Evolutionary conservation across 2,113 vertebrate species (phyloP).

Genomic region (Solea solea): DNA sequence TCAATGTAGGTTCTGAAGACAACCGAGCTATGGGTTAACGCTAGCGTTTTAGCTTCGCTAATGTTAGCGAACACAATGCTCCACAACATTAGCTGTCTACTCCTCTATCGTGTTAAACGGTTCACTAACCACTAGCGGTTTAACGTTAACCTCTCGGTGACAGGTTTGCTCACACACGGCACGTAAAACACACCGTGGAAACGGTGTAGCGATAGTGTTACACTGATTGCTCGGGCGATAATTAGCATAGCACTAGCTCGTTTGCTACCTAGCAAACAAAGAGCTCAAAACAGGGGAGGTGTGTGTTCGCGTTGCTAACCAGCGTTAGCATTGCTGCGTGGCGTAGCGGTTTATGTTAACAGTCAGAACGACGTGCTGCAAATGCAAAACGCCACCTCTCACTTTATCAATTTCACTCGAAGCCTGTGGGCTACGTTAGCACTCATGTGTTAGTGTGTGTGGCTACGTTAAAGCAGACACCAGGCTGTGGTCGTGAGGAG

Average conservation of each 20-base stretch:
- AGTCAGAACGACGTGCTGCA: neutral
- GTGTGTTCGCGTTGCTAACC: constrained; percentile 46
- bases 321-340: constrained; percentile 28
- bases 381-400: neutral
- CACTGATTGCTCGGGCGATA: neutral
- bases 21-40: neutral
- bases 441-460: neutral
- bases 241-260: constrained; percentile 32
- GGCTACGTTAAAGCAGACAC: constrained; percentile 10
- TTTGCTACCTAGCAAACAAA: constrained; percentile 76
- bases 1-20: constrained; percentile 3
- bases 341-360: constrained; percentile 13
- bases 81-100: constrained; percentile 5
- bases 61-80: constrained; percentile 18
- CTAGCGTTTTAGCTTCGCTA: constrained; percentile 47
- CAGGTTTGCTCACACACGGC: neutral
- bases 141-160: neutral
- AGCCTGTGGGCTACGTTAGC: neutral
- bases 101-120: neutral
- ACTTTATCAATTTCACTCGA: neutral
- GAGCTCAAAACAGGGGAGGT: constrained; percentile 53
- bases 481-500: constrained; percentile 39
- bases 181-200: neutral
- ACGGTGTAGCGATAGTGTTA: neutral
- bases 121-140: neutral